Conservation (phyloP, 2,888 invertebrate genomes). For the Bellardia bayeri region DNA sequence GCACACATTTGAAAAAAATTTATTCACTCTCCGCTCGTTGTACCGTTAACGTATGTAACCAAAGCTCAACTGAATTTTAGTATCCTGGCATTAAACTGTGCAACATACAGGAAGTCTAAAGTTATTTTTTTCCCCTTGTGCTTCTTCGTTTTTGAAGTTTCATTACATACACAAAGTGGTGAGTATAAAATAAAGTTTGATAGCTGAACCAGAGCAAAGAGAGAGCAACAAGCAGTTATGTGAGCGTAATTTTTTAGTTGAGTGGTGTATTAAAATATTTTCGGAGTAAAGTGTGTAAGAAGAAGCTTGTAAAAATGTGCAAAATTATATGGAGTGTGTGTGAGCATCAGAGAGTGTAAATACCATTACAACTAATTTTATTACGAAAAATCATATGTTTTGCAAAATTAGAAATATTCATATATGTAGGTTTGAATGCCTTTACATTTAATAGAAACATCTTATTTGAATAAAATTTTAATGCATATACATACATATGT, state of each 20-base stretch:
- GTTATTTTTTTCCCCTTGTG: slow-evolving; percentile 73
- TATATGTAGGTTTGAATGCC: slow-evolving; percentile 24
- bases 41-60: slow-evolving; percentile 80
- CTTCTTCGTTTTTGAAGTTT: slow-evolving; percentile 59
- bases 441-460: neutral
- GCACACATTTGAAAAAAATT: slow-evolving; percentile 21
- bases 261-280: slow-evolving; percentile 30
- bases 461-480: too few relatives aligned
- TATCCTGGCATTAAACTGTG: slow-evolving; percentile 76
- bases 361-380: slow-evolving; percentile 39
- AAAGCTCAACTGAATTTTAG: slow-evolving; percentile 82
- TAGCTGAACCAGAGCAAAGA: neutral
- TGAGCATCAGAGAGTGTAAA: slow-evolving; percentile 45
- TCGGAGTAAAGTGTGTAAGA: slow-evolving; percentile 35
- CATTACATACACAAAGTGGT: slow-evolving; percentile 74
- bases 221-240: neutral
- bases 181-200: slow-evolving; percentile 71
- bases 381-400: slow-evolving; percentile 74
- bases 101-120: slow-evolving; percentile 75
- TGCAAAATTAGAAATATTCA: slow-evolving; percentile 75
- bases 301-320: neutral
- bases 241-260: neutral
- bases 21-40: slow-evolving; percentile 74
- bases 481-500: too few relatives aligned
- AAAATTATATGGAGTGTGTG: slow-evolving; percentile 26